Evolutionary conservation across 2,113 vertebrate species (phyloP).

Genomic region (Neolamprologus kungweensis): DNA sequence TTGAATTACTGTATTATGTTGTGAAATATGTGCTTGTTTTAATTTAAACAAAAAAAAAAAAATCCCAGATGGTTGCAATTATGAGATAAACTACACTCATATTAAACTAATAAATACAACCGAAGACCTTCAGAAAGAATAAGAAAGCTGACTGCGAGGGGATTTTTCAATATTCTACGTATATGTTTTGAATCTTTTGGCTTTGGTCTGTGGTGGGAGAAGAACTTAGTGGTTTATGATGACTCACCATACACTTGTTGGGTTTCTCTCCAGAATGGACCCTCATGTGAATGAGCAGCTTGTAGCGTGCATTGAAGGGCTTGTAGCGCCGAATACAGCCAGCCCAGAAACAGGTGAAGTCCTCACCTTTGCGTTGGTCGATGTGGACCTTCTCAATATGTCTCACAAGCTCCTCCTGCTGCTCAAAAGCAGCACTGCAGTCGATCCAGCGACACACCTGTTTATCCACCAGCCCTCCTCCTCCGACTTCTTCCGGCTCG

Average conservation of each 20-base stretch:
- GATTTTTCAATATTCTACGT: not conserved
- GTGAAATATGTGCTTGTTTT: conserved; percentile 4
- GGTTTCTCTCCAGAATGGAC: conserved; percentile 99
- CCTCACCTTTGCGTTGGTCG: conserved; percentile 96
- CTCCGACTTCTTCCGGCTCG: conserved; percentile 64
- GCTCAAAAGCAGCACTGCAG: conserved; percentile 90
- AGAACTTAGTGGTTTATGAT: not conserved
- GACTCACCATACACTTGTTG: conserved; percentile 99
- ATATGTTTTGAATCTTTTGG: not conserved
- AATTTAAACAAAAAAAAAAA: not conserved
- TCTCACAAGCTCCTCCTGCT: conserved; percentile 97
- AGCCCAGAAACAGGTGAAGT: conserved; percentile 99
- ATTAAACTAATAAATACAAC: conserved; percentile 1
- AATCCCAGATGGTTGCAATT: conserved; percentile 19
- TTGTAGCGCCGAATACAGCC: conserved; percentile 95
- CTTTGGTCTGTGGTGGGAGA: not conserved
- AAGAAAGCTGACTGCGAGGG: not conserved
- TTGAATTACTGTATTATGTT: not conserved
- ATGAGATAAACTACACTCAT: not conserved
- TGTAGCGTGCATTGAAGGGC: conserved; percentile 98
- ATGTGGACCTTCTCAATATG: conserved; percentile 99
- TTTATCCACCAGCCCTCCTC: conserved; percentile 64
- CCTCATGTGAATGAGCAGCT: conserved; percentile 99
- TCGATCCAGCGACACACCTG: conserved; percentile 96
- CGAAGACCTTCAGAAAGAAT: not conserved